Conservation (phyloP, 2,797 vertebrate species). For the Odontamblyopus rebecca region DNA sequence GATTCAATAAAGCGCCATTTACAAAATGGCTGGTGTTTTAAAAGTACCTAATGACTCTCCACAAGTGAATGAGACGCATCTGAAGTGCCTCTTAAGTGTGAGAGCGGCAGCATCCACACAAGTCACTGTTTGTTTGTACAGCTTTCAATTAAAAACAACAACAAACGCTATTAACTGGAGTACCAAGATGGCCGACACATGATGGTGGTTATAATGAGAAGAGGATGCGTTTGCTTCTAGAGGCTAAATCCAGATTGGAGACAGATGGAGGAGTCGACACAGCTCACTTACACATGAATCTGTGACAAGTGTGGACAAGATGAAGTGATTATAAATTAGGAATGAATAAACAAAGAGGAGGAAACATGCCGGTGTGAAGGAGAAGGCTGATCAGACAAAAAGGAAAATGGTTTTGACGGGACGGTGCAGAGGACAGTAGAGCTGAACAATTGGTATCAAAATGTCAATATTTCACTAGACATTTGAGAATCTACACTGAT, state of each 20-base stretch:
- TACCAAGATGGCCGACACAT: conserved; percentile 44
- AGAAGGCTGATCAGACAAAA: neutral
- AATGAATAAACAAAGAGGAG: conserved; percentile 24
- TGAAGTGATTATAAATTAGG: conserved; percentile 17
- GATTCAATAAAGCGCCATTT: conserved; percentile 25
- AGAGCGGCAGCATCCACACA: conserved; percentile 36
- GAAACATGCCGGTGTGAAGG: conserved; percentile 45
- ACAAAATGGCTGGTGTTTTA: conserved; percentile 14
- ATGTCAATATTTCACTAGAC: neutral
- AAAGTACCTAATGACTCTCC: conserved; percentile 30
- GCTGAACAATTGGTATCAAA: neutral
- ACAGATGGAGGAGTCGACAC: conserved; percentile 24
- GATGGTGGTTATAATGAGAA: conserved; percentile 35
- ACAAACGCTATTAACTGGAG: conserved; percentile 28
- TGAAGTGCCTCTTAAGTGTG: conserved; percentile 37
- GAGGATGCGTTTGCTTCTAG: conserved; percentile 1
- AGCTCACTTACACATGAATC: conserved; percentile 14
- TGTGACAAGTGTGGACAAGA: conserved; percentile 27
- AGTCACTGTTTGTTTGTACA: conserved; percentile 38
- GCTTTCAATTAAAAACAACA: conserved; percentile 28
- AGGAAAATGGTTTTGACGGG: neutral
- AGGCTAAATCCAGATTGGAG: neutral
- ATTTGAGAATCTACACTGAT: neutral
- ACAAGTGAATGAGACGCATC: conserved; percentile 22
- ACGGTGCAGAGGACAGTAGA: neutral